Conservation (phyloP, 1,140 invertebrate genomes). For the Calephelis nemesis region DNA sequence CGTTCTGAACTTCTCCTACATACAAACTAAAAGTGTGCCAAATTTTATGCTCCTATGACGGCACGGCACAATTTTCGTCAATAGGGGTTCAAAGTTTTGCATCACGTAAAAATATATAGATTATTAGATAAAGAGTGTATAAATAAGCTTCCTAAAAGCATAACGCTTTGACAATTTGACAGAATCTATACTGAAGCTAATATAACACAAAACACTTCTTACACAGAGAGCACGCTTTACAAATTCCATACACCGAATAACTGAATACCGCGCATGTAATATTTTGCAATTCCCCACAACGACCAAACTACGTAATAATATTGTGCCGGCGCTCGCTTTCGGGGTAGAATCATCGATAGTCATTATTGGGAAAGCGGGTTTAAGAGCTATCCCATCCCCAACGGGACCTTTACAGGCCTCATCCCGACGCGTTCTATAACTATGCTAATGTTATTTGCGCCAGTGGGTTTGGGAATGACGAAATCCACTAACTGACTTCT, state of each 20-base stretch:
- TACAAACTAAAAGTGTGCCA: no score
- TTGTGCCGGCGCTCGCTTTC: constrained; percentile 62
- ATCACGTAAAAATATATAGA: no score
- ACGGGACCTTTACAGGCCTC: constrained; percentile 73
- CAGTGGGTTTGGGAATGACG: constrained; percentile 64
- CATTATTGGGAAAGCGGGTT: constrained; percentile 76
- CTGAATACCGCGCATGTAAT: constrained; percentile 61
- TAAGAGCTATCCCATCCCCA: constrained; percentile 69
- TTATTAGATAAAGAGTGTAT: no score
- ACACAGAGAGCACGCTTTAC: constrained; percentile 30
- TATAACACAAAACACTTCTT: constrained; percentile 26
- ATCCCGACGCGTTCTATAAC: constrained; percentile 39
- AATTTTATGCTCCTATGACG: no score
- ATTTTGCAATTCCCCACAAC: constrained; percentile 67
- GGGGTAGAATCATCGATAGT: constrained; percentile 76
- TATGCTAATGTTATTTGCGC: constrained; percentile 76
- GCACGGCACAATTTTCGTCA: no score
- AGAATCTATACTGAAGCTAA: neutral
- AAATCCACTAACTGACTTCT: constrained; percentile 51
- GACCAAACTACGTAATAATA: constrained; percentile 72
- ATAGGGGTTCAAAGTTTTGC: no score
- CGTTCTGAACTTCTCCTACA: no score
- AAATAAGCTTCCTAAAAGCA: no score
- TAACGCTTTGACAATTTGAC: neutral
- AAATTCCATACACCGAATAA: constrained; percentile 54